Base-by-base conservation (phyloP, 2,888 invertebrate genomes). In the Calliphora vomitoria region DNA sequence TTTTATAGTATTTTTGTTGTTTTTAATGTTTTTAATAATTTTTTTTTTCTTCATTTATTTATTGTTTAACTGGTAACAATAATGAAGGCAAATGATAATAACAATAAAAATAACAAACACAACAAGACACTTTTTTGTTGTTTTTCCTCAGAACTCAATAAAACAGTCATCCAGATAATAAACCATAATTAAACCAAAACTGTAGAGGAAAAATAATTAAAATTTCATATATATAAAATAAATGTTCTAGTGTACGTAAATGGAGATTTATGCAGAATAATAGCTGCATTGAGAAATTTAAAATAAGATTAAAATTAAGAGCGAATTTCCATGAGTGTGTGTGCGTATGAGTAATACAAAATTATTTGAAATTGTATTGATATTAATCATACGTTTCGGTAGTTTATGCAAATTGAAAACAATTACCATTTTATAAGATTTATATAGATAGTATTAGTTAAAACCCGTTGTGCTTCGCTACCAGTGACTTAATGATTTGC, bases 141-240 rank as follows among this genome's bases (percentile, higher is more conserved):
- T 44, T 60, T 50, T 58, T 11, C 1, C 35, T 53, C 6, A n/a
- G 53, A 80, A 71, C 71, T 74, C 50, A 68, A 82, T 75, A 66
- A 82, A 74, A 81, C 58, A 74, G 75, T 41, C 82, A 75, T 38
- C 15, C 75, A 66, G 50, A 82, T 82, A 75, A 75, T 82, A 75
- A 74, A 79, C 44, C 78, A 84, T 72, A 72, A 84, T 84, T 66
- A 78, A 78, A 72, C 41, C 64, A 41, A 82, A 84, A 64, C 53
- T 47, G 38, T 41, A 13, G 20, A 68, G 55, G 8, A 69, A 41
- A 74, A 64, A 83, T 71, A 71, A 82, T 62, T 41, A 69, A 60
- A 83, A 76, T 78, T 72, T n/a, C 50, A 58, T 72, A 58, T 53
- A 58, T 72, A 58, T 53, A 10, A 44, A 71, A 60, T 15, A 35